Conservation (phyloP, 2,888 invertebrate genomes). For the Acronicta alni region DNA sequence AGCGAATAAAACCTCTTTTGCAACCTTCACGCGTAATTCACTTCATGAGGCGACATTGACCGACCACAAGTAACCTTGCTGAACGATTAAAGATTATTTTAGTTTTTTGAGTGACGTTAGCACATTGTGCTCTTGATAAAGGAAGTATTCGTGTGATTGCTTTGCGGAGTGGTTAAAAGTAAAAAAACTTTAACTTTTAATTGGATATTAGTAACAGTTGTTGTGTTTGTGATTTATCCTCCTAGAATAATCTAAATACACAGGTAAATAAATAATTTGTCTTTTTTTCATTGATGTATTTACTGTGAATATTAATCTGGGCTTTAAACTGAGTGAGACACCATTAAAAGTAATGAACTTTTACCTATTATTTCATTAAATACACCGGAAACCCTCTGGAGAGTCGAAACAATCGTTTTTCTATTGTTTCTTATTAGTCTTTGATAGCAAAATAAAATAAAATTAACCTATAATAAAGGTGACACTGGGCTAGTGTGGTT, state of each 20-base stretch:
- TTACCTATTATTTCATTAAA: no score
- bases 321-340: no score
- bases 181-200: not conserved
- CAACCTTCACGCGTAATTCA: constrained; percentile 45
- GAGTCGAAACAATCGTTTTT: no score
- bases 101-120: constrained; percentile 14
- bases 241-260: not conserved
- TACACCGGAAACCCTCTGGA: no score
- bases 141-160: not conserved
- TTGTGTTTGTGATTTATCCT: not conserved
- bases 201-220: not conserved
- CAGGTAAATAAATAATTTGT: no score
- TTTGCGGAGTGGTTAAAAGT: not conserved
- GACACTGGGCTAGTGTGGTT: no score
- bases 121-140: constrained; percentile 3
- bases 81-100: constrained; percentile 31
- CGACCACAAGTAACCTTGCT: constrained; percentile 30
- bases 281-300: no score
- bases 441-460: no score
- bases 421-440: no score
- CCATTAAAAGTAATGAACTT: no score
- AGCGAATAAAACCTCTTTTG: constrained; percentile 22
- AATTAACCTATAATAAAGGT: no score
- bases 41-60: constrained; percentile 51
- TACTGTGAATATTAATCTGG: no score